A percentile compares a stretch with the other conserved stretches of the same genome.
These are phyloP conservation scores for Falcunculus frontatus DNA, from an alignment of 2,113 vertebrate genomes.

Conservation along the genomic window DNA sequence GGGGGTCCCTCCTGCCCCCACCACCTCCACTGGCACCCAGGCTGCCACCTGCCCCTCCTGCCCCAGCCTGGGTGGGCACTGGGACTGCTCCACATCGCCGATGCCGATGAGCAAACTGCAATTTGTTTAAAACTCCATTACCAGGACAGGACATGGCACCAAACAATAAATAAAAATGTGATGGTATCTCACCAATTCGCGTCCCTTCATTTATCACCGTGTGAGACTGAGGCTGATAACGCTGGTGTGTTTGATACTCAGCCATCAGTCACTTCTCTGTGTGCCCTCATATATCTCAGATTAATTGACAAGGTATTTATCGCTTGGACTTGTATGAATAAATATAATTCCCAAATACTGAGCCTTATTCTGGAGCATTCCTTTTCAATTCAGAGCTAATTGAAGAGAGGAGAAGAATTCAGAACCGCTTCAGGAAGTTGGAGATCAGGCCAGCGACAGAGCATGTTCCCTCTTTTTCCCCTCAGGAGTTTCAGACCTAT, in stretches of 20 bases:
- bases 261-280: neutral
- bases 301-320: neutral
- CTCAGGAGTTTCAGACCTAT: neutral
- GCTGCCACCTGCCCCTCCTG: neutral
- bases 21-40: neutral
- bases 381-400: neutral
- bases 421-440: neutral
- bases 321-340: neutral
- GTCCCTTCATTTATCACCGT: neutral
- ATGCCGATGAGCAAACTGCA: neutral
- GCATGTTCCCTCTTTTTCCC: neutral
- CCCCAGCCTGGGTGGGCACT: neutral
- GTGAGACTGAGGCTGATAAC: neutral
- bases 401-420: neutral
- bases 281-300: neutral
- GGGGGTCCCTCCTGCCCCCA: neutral
- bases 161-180: neutral
- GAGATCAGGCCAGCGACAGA: neutral
- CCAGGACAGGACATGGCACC: neutral
- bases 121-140: neutral
- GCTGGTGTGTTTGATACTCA: neutral
- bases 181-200: neutral
- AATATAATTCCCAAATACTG: neutral
- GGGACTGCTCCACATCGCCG: neutral
- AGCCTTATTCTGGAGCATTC: neutral